phyloP scores from a whole-genome alignment of 2,888 invertebrate species.

The Apantesis nais region DNA sequence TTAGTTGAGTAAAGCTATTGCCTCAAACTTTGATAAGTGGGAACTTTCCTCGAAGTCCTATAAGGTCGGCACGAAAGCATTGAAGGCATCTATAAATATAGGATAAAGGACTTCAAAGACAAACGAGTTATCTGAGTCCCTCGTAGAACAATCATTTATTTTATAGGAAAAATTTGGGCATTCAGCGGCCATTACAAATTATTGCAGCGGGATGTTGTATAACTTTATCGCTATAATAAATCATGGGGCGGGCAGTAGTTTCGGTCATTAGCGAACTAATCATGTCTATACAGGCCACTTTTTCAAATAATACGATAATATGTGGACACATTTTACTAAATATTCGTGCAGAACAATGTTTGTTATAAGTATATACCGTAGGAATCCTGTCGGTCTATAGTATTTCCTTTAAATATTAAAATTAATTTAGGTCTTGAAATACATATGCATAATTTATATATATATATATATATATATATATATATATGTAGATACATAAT shows the following conservation, averaged over 20 bases:
- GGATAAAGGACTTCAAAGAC: constrained; percentile 18
- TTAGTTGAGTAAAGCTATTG: background rate
- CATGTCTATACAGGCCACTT: constrained; percentile 8
- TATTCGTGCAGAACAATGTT: background rate
- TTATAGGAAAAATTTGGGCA: constrained; percentile 17
- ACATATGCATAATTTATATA: too few relatives aligned
- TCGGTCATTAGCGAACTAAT: constrained; percentile 15
- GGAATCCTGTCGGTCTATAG: background rate
- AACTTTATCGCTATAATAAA: constrained; percentile 17
- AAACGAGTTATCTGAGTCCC: constrained; percentile 26
- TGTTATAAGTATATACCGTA: background rate
- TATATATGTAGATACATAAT: too few relatives aligned
- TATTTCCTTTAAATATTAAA: background rate
- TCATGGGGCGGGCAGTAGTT: constrained; percentile 9
- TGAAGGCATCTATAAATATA: background rate
- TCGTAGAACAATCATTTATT: constrained; percentile 22
- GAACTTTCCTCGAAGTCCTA: background rate
- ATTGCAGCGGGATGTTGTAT: constrained; percentile 9
- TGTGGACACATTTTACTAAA: background rate
- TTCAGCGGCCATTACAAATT: constrained; percentile 11
- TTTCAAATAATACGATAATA: background rate
- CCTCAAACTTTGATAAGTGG: too few relatives aligned
- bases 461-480: too few relatives aligned
- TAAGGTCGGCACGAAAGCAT: background rate
- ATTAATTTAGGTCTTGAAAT: background rate